phyloP scores from a whole-genome alignment of 1,140 invertebrate genomes.

The Choristoneura fumiferana region DNA sequence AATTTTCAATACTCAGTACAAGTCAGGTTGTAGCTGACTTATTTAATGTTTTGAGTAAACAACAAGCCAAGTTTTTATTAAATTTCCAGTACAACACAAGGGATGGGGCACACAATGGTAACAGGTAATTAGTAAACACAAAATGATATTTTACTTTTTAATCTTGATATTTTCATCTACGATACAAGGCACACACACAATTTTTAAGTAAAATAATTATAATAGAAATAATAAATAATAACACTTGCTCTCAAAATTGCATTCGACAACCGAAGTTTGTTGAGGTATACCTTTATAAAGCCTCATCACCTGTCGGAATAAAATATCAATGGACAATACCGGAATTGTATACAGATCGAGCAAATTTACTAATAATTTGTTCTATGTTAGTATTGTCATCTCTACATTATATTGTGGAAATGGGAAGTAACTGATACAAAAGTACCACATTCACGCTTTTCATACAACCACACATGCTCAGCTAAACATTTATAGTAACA shows the following conservation, averaged over 20 bases:
- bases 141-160: slow-evolving; percentile 74
- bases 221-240: slow-evolving; percentile 75
- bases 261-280: slow-evolving; percentile 52
- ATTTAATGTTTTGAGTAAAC: too few relatives aligned
- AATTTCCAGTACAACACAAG: too few relatives aligned
- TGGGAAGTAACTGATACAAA: slow-evolving; percentile 41
- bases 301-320: slow-evolving; percentile 63
- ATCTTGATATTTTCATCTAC: slow-evolving; percentile 80
- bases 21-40: too few relatives aligned
- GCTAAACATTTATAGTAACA: slow-evolving; percentile 77
- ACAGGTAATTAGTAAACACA: slow-evolving; percentile 51
- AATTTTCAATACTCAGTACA: too few relatives aligned
- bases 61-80: too few relatives aligned
- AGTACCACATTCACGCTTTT: slow-evolving; percentile 67
- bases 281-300: slow-evolving; percentile 51
- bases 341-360: slow-evolving; percentile 29
- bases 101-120: too few relatives aligned
- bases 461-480: slow-evolving; percentile 69
- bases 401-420: slow-evolving; percentile 28
- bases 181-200: slow-evolving; percentile 80
- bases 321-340: slow-evolving; percentile 43
- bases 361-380: slow-evolving; percentile 24
- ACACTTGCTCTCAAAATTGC: slow-evolving; percentile 56
- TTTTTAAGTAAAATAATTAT: slow-evolving; percentile 74
- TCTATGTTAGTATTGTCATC: slow-evolving; percentile 33